phyloP scores from a whole-genome alignment of 1,140 invertebrate genomes.

The Orussus abietinus region DNA sequence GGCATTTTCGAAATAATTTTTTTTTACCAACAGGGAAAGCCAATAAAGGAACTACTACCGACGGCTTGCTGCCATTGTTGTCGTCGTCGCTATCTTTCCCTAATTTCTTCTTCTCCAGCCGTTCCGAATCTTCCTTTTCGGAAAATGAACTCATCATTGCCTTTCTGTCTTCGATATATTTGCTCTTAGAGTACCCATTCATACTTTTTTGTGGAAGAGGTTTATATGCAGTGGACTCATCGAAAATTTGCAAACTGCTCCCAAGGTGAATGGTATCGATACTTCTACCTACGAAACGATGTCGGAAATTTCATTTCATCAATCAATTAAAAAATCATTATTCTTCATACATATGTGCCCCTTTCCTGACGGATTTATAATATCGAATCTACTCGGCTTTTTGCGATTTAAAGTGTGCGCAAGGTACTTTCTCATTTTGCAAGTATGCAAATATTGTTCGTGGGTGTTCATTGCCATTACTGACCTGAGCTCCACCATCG shows the following conservation, averaged over 20 bases:
- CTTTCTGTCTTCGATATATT: background rate
- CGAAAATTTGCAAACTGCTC: conserved; percentile 34
- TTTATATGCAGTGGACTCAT: conserved; percentile 19
- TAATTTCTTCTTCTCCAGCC: no score
- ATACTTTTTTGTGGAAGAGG: no score
- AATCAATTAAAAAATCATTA: conserved; percentile 2
- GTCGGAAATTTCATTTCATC: background rate
- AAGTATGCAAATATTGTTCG: background rate
- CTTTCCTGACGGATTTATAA: no score
- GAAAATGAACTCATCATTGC: background rate
- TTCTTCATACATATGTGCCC: no score
- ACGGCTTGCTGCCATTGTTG: no score
- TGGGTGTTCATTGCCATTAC: conserved; percentile 3
- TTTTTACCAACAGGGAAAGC: no score
- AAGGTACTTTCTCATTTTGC: no score
- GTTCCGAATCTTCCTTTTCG: background rate
- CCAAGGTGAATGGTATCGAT: conserved; percentile 28
- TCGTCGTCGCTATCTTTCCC: no score
- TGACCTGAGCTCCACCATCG: conserved; percentile 21
- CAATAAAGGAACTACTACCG: no score
- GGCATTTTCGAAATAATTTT: no score
- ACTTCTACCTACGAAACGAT: conserved; percentile 23
- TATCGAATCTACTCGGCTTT: no score
- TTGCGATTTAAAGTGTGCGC: no score
- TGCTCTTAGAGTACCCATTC: background rate